phyloP scores from a whole-genome alignment of 2,888 invertebrate species.

The Cantharis nigra region DNA sequence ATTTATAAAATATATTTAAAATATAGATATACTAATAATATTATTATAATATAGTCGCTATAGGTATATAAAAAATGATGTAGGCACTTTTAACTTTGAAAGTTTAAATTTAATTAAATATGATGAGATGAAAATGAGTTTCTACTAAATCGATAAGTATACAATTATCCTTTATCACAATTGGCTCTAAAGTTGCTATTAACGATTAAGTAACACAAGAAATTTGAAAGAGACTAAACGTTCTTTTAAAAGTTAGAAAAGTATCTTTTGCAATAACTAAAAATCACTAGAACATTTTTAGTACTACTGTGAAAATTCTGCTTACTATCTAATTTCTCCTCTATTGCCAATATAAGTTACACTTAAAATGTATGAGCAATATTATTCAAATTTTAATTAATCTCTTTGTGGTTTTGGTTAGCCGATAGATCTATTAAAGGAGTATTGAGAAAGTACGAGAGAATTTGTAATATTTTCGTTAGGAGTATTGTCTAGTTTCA shows the following conservation, averaged over 20 bases:
- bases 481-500: constrained; percentile 1
- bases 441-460: constrained; percentile 17
- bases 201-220: not conserved
- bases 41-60: not conserved
- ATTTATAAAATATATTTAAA: not conserved
- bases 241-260: not conserved
- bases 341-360: not conserved
- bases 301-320: not conserved
- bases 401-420: constrained; percentile 14
- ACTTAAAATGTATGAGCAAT: not conserved
- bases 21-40: not conserved
- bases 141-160: not conserved
- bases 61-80: not conserved
- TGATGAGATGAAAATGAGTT: not conserved
- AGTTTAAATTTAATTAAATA: not conserved
- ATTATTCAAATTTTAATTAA: constrained; percentile 10
- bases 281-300: not conserved
- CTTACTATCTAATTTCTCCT: not conserved
- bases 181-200: not conserved
- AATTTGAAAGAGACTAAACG: not conserved
- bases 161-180: not conserved
- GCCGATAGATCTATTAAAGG: constrained; percentile 16
- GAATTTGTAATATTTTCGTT: not conserved
- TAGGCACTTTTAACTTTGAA: not conserved
- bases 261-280: not conserved